These are phyloP conservation scores for Cyclophora albipunctata DNA, from an alignment of 2,888 invertebrate genomes.

Conservation along the genomic window DNA sequence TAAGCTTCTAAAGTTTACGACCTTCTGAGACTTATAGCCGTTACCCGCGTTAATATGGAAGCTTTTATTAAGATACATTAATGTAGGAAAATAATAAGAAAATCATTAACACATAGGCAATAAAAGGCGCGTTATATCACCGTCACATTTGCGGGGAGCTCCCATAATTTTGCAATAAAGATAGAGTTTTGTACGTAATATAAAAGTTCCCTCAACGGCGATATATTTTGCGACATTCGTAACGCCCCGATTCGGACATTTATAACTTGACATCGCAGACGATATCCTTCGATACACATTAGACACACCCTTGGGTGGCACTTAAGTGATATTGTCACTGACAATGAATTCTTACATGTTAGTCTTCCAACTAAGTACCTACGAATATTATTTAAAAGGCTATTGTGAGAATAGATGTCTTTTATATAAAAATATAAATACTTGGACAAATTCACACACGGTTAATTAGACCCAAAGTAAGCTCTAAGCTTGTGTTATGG, in stretches of 20 bases:
- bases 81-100: slow-evolving; percentile 22
- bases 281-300: no score
- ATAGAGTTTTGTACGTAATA: slow-evolving; percentile 35
- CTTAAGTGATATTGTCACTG: no score
- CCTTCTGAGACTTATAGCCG: neutral
- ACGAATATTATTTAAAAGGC: no score
- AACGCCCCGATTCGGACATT: slow-evolving; percentile 35
- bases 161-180: slow-evolving; percentile 61
- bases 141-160: slow-evolving; percentile 25
- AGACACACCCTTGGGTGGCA: no score
- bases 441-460: no score
- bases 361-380: no score
- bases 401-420: no score
- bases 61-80: neutral
- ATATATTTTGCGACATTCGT: slow-evolving; percentile 38
- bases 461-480: no score
- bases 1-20: slow-evolving; percentile 7
- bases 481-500: no score
- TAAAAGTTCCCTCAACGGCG: slow-evolving; percentile 37
- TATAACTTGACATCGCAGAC: slow-evolving; percentile 9
- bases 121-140: slow-evolving; percentile 41
- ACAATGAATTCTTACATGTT: no score
- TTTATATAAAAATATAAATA: no score
- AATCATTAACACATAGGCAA: slow-evolving; percentile 53
- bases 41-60: slow-evolving; percentile 1